phyloP scores from a whole-genome alignment of 2,113 vertebrate genomes.

The Hippolais icterina region DNA sequence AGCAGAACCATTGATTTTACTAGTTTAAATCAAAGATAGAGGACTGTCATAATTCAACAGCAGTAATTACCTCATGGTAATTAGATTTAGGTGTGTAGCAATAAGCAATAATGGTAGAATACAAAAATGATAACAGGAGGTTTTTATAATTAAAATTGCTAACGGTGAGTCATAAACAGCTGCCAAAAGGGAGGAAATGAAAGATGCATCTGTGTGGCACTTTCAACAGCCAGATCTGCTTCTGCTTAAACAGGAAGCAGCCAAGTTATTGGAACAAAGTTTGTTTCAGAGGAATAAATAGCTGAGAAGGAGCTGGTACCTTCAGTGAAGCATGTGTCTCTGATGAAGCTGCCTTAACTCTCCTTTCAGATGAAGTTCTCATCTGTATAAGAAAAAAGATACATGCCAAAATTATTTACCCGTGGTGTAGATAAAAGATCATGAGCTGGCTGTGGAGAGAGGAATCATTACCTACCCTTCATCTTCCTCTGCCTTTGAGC shows the following conservation, averaged over 20 bases:
- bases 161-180: conserved; percentile 21
- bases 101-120: background rate
- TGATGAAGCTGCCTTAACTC: background rate
- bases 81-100: background rate
- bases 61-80: background rate
- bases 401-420: background rate
- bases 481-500: background rate
- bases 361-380: background rate
- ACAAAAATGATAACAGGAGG: background rate
- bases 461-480: background rate
- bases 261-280: background rate
- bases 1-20: background rate
- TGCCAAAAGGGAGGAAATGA: background rate
- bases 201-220: background rate
- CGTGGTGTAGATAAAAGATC: background rate
- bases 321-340: background rate
- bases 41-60: background rate
- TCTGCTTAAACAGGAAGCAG: background rate
- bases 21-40: background rate
- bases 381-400: background rate
- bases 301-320: background rate
- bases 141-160: background rate
- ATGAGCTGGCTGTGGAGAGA: background rate
- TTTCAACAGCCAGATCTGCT: background rate
- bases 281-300: background rate